Conservation (phyloP, 2,888 invertebrate species). For the Halictus quadricinctus region DNA sequence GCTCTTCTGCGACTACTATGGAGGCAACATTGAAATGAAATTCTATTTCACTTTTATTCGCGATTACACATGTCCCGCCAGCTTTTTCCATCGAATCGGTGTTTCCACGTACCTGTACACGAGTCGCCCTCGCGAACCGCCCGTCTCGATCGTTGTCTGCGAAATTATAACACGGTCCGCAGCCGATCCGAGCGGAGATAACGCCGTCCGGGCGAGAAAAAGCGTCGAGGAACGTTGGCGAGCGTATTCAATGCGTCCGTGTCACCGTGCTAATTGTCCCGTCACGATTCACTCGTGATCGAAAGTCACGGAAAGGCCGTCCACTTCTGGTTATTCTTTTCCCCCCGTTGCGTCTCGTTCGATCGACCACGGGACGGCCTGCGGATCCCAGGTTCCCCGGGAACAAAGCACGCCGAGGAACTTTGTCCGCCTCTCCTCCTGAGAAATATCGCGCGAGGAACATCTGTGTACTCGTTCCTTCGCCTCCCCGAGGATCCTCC, state of each 20-base stretch:
- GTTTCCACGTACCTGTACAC: neutral
- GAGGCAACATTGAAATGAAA: conserved; percentile 60
- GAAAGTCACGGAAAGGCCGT: conserved; percentile 22
- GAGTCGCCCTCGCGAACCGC: neutral
- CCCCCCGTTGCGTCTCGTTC: neutral
- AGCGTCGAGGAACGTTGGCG: neutral
- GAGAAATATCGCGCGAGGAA: conserved; percentile 70
- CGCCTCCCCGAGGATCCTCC: conserved; percentile 64
- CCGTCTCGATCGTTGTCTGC: conserved; percentile 1
- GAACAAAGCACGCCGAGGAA: conserved; percentile 46
- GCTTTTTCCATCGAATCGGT: neutral
- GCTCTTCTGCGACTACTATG: neutral
- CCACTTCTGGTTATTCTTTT: neutral
- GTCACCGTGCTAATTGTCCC: conserved; percentile 11
- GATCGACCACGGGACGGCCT: conserved; percentile 30
- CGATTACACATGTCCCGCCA: neutral
- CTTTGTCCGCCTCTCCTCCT: conserved; percentile 60
- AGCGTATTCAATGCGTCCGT: neutral
- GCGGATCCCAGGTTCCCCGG: conserved; percentile 32
- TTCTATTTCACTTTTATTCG: conserved; percentile 62
- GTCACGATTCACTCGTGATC: conserved; percentile 26
- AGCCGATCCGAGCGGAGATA: conserved; percentile 2
- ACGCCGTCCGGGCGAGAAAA: neutral
- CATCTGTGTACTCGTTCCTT: conserved; percentile 72
- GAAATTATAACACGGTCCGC: conserved; percentile 8